A percentile compares a stretch with the other conserved stretches of the same genome.
Conservation (phyloP, 2,113 vertebrate genomes). For the Chiloscyllium plagiosum region DNA sequence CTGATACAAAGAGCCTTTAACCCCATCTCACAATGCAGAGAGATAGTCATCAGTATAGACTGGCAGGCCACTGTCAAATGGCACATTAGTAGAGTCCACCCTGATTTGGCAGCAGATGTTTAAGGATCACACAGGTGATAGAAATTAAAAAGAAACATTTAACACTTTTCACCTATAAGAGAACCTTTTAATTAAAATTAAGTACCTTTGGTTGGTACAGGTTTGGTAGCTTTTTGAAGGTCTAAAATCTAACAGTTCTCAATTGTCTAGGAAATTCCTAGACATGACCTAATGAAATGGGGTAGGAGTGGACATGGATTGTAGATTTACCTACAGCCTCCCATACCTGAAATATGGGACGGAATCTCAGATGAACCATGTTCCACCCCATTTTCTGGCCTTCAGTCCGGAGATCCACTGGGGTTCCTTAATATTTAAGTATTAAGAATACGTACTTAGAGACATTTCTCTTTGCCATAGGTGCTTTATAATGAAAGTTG, state of each 20-base stretch:
- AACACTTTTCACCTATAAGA: neutral
- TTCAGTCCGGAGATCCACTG: conserved; percentile 28
- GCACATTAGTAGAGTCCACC: neutral
- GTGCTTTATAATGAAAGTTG: conserved; percentile 10
- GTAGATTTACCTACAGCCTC: conserved; percentile 15
- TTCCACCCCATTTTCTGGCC: conserved; percentile 23
- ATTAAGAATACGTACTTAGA: conserved; percentile 28
- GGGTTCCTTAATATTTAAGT: conserved; percentile 31
- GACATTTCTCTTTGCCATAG: neutral
- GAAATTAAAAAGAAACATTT: neutral
- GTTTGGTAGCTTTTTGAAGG: neutral
- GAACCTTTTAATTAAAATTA: neutral
- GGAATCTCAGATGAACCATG: conserved; percentile 17
- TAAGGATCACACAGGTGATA: neutral
- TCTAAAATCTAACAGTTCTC: neutral
- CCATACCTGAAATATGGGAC: conserved; percentile 33
- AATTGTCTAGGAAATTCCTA: neutral
- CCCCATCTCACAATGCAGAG: neutral
- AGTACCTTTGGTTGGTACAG: neutral
- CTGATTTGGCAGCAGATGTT: neutral
- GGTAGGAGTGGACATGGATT: neutral
- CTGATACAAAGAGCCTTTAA: neutral
- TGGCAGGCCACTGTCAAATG: neutral
- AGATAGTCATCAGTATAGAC: neutral
- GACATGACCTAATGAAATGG: neutral